Conservation (phyloP, 2,113 vertebrate genomes). For the Pica pica region DNA sequence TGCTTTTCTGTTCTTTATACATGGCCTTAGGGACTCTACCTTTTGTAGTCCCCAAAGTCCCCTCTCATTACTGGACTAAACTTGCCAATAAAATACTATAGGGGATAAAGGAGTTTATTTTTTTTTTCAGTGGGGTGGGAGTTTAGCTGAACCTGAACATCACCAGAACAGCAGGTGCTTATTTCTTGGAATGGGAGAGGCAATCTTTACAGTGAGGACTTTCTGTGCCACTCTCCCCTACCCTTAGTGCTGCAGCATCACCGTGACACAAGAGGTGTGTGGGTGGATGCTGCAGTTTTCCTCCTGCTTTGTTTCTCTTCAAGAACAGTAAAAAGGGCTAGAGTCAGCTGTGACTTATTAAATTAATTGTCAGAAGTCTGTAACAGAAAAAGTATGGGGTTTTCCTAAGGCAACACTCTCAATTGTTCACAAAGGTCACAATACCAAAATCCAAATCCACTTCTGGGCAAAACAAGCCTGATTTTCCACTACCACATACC, state of each 20-base stretch:
- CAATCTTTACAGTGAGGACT: not conserved
- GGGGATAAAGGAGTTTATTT: not conserved
- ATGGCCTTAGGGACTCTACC: not conserved
- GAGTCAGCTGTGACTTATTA: not conserved
- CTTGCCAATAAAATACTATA: constrained; percentile 18
- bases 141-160: constrained; percentile 6
- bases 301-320: not conserved
- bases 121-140: not conserved
- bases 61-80: constrained; percentile 10
- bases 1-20: constrained; percentile 28
- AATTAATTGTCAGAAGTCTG: not conserved
- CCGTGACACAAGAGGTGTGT: accelerated
- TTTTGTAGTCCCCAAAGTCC: constrained; percentile 45
- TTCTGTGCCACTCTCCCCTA: not conserved
- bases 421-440: not conserved
- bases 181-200: not conserved
- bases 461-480: not conserved
- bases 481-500: not conserved
- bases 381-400: not conserved
- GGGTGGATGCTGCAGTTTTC: not conserved
- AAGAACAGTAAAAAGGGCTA: not conserved
- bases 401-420: not conserved
- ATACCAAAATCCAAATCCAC: not conserved
- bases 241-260: accelerated
- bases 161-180: not conserved